phyloP scores from a whole-genome alignment of 2,113 vertebrate species.

The Triplophysa siluroides region DNA sequence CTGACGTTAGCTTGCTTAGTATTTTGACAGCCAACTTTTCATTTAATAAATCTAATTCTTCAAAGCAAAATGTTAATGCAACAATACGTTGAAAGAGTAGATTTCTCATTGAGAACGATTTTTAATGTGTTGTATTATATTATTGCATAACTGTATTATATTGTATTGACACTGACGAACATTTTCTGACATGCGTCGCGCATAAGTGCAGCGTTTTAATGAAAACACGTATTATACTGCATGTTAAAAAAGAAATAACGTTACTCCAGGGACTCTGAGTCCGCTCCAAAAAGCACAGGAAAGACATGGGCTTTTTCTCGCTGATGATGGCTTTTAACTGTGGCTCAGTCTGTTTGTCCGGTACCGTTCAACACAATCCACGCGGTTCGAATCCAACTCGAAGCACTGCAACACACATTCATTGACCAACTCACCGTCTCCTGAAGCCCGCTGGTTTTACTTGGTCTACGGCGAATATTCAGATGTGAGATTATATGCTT shows the following conservation, averaged over 20 bases:
- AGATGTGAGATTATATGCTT: neutral
- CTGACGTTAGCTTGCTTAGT: neutral
- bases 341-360: conserved; percentile 46
- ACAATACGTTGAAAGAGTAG: neutral
- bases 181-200: neutral
- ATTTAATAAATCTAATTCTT: neutral
- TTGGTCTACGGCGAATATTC: neutral
- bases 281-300: neutral
- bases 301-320: conserved; percentile 15
- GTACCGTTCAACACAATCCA: neutral
- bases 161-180: neutral
- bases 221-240: neutral
- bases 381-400: conserved; percentile 47
- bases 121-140: too few relatives aligned
- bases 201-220: neutral
- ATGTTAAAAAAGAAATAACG: neutral
- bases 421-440: neutral
- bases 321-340: neutral
- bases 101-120: too few relatives aligned
- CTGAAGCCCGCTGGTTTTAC: neutral
- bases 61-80: neutral
- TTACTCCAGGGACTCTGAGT: too few relatives aligned
- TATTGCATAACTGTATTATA: too few relatives aligned
- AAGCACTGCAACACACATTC: neutral
- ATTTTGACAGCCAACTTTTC: neutral